Evolutionary conservation across 2,113 vertebrate species (phyloP), one percentile per base, ranked within the genome.

Genomic region (Dicrurus megarhynchus): DNA sequence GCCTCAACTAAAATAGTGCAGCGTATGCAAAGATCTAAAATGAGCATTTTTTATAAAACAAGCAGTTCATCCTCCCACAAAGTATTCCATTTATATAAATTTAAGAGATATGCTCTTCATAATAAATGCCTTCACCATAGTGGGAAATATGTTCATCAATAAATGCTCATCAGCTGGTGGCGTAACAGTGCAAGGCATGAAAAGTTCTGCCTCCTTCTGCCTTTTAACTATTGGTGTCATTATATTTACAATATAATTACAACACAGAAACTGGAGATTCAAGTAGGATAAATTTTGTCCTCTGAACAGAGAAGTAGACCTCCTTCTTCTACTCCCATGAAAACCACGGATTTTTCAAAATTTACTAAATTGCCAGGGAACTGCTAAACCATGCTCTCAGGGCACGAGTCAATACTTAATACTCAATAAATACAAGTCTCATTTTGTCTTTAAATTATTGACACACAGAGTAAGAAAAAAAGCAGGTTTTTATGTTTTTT

Each of bases 341-440:
- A 90, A 87, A 57, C 1, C 5, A 35, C 2, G 4, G 4, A 42
- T 47, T 69, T 76, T 91, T 69, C 23, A 64, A n/a, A 56, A 57
- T 65, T 14, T 76, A 10, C 47, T 82, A 46, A 85, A 20, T 22
- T 91, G 20, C 6, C 35, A 47, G 10, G 33, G 30, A 74, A 10
- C 3, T n/a, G 24, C 28, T 63, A 71, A 59, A 55, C 13, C 2
- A 3, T 23, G 19, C 5, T 75, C 41, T 84, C 46, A 42, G 14
- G 21, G 3, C 19, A 24, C 1, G 6, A 82, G 9, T 24, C 50
- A 67, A 11, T 55, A 55, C 7, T 55, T 30, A 79, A 22, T 55
- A 11, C 4, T 80, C 14, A 86, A 35, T 28, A 86, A 53, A 80
- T 0, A 0, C 1, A n/a, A n/a, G 1, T 44, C 16, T 60, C 4